Base-by-base conservation (phyloP, 2,113 vertebrate genomes). In the Lonchura striata region DNA sequence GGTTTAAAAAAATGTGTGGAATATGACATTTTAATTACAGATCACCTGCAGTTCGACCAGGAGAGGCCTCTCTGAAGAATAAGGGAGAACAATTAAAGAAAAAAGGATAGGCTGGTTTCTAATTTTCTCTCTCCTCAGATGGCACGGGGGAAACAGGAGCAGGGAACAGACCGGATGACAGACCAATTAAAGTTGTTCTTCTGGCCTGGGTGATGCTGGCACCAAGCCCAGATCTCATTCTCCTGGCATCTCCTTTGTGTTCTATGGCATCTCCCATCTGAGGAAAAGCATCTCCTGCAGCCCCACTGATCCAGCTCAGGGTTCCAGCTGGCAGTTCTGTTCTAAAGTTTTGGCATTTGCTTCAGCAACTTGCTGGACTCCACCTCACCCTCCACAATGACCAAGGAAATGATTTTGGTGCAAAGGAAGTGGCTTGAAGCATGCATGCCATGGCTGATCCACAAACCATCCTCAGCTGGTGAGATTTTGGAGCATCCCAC, bases 311-410 rank as follows among this genome's bases (percentile, higher is more conserved):
- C 22, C 63, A 66, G 54, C 33, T 49, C 4, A 0, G 37, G 31
- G 18, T 39, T 88, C 60, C 61, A 57, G 65, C 44, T 5, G 3
- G 27, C 20, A 2, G 6, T 2, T 6, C 0, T 0, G 0, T 11
- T 5, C 80, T 28, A n/a, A 16, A 50, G 27, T n/a, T 27, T 28
- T 47, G 42, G 50, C 47, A 27, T 59, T 50, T 68, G 9, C 52
- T 86, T 79, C 64, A 50, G 28, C 3, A 13, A 7, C 47, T 56
- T 70, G 14, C 53, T 37, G 53, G 22, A 19, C 27, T 82, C 47
- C 42, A 69, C 39, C 24, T 20, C n/a, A 10, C 20, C 50, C 59
- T 77, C 22, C 41, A 33, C 19, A 4, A 3, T 0, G 6, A 53
- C 31, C 27, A 50, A 31, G 0, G 2, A 53, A 70, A 79, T 39